Conservation (phyloP, 92 coral and sea anemone species). For the Heliopora coerulea region DNA sequence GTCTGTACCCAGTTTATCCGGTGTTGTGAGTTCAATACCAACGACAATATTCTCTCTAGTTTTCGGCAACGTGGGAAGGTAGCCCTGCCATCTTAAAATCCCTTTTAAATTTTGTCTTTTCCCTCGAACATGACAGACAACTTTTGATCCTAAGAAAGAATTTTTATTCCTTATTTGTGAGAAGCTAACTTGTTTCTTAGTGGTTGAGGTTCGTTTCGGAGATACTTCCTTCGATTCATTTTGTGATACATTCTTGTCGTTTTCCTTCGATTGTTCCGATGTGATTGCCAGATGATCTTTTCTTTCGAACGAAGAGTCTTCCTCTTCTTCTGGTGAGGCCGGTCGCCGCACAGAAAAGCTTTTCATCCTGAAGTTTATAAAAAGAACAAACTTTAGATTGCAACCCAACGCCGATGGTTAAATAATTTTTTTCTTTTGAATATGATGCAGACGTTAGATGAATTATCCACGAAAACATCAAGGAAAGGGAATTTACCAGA, state of each 20-base stretch:
- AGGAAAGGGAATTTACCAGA: too few species aligned
- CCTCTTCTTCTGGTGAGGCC: slow-evolving; percentile 40
- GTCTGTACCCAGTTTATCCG: slow-evolving; percentile 94
- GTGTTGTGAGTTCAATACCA: slow-evolving; percentile 70
- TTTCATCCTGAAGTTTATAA: too few species aligned
- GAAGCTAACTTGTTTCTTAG: slow-evolving; percentile 12
- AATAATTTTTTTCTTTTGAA: too few species aligned
- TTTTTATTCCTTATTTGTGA: neutral
- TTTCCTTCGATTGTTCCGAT: slow-evolving; percentile 3
- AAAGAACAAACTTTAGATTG: too few species aligned
- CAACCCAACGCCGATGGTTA: too few species aligned
- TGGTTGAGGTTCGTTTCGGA: neutral
- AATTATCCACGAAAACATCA: too few species aligned
- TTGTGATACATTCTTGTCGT: neutral
- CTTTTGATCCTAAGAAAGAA: slow-evolving; percentile 57
- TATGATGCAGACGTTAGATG: too few species aligned
- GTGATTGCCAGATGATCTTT: slow-evolving; percentile 26
- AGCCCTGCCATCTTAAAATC: slow-evolving; percentile 78
- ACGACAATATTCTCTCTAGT: slow-evolving; percentile 74
- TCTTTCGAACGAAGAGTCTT: slow-evolving; percentile 32
- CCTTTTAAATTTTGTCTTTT: slow-evolving; percentile 62
- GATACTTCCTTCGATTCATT: neutral
- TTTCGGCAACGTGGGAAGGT: slow-evolving; percentile 72
- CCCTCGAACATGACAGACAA: slow-evolving; percentile 72
- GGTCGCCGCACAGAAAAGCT: slow-evolving; percentile 30